Conservation (phyloP, 2,888 invertebrate genomes). For the Alloplasta piceator region DNA sequence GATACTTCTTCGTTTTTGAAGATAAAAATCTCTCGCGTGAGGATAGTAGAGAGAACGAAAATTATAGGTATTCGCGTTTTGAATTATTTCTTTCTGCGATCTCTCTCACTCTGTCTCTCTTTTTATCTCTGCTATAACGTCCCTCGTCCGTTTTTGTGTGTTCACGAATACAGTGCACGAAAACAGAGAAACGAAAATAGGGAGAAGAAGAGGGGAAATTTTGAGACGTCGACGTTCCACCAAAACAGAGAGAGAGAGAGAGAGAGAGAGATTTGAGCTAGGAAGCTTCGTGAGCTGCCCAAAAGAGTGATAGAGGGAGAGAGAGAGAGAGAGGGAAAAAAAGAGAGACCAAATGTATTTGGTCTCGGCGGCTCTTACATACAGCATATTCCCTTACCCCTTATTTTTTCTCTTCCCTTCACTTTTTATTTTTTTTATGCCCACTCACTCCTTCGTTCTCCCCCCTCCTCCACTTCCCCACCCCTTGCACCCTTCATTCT, state of each 20-base stretch:
- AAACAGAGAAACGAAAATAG: constrained; percentile 36
- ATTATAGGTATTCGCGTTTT: constrained; percentile 82
- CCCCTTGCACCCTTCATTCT: constrained; percentile 27
- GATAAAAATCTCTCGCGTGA: constrained; percentile 78
- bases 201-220: constrained; percentile 47
- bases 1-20: constrained; percentile 63
- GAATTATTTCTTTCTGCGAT: constrained; percentile 78
- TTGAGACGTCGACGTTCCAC: constrained; percentile 37
- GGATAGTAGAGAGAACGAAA: constrained; percentile 72
- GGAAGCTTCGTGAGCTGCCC: constrained; percentile 44
- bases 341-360: constrained; percentile 40
- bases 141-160: constrained; percentile 57
- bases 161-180: constrained; percentile 29
- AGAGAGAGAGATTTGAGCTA: constrained; percentile 14
- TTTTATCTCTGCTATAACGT: constrained; percentile 69
- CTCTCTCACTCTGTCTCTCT: constrained; percentile 37
- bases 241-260: constrained; percentile 42
- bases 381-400: constrained; percentile 37
- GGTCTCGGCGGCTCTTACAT: constrained; percentile 55
- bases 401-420: constrained; percentile 34
- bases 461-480: background rate
- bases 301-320: constrained; percentile 31
- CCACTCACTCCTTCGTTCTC: constrained; percentile 38
- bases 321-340: constrained; percentile 30
- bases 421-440: no score